Evolutionary conservation across 2,888 invertebrate species (phyloP).

Genomic region (Craniophora ligustri): DNA sequence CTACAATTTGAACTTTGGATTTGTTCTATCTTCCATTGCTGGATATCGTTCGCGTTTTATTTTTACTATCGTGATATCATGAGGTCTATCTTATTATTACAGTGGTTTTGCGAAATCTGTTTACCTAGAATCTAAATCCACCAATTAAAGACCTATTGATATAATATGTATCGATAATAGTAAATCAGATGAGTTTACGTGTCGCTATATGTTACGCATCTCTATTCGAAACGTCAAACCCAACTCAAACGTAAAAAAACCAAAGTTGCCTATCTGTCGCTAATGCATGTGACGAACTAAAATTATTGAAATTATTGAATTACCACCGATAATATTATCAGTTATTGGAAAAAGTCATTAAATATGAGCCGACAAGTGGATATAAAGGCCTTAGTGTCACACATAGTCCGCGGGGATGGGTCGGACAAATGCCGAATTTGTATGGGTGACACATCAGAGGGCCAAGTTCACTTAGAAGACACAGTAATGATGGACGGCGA

Average conservation of each 20-base stretch:
- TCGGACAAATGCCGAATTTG: constrained; percentile 82
- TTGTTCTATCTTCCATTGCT: too few relatives aligned
- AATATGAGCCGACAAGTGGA: constrained; percentile 80
- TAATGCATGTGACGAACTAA: constrained; percentile 35
- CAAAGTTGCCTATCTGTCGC: constrained; percentile 11
- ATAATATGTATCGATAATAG: too few relatives aligned
- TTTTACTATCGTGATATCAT: too few relatives aligned
- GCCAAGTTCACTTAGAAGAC: constrained; percentile 81
- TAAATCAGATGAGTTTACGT: too few relatives aligned
- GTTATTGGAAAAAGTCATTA: constrained; percentile 8
- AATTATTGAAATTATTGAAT: constrained; percentile 19
- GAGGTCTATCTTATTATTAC: too few relatives aligned
- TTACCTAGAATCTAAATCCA: too few relatives aligned
- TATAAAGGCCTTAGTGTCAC: constrained; percentile 82
- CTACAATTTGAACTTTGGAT: too few relatives aligned
- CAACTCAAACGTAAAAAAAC: too few relatives aligned
- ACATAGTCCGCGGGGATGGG: constrained; percentile 82
- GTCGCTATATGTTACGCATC: background rate
- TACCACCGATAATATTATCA: background rate
- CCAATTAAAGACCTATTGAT: too few relatives aligned
- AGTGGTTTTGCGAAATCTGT: too few relatives aligned
- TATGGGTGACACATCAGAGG: constrained; percentile 83
- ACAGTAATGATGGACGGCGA: constrained; percentile 84
- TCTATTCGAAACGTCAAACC: constrained; percentile 41
- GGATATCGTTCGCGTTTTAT: too few relatives aligned